Evolutionary conservation across 1,140 invertebrate species (phyloP).

Genomic region (Galleria mellonella): DNA sequence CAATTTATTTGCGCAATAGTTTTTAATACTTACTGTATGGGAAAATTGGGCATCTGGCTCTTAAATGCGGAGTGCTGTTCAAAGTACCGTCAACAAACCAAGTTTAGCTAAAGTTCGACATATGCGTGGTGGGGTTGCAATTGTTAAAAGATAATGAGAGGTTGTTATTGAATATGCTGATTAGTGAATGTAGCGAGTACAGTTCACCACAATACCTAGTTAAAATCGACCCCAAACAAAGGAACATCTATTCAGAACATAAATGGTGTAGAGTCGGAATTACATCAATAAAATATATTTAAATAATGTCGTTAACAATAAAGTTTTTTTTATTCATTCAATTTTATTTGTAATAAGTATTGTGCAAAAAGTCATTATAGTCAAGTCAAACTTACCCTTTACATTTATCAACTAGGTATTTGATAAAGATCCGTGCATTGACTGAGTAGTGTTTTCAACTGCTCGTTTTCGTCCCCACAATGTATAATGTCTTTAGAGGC

Average conservation of each 20-base stretch:
- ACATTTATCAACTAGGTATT: no score
- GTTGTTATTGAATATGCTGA: conserved; percentile 63
- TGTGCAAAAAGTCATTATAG: no score
- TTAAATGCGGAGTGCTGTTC: conserved; percentile 6
- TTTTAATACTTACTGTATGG: conserved; percentile 1
- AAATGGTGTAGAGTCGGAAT: conserved; percentile 9
- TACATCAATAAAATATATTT: conserved; percentile 3
- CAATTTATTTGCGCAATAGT: not conserved
- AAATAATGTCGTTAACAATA: no score
- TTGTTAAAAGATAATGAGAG: conserved; percentile 56
- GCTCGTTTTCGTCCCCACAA: no score
- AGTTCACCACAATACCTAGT: conserved; percentile 38
- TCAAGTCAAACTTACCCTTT: no score
- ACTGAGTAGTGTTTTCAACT: no score
- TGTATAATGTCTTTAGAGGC: no score
- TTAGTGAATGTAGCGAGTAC: conserved; percentile 21
- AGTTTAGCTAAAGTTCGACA: conserved; percentile 32
- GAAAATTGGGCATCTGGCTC: conserved; percentile 12
- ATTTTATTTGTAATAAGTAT: conserved; percentile 2
- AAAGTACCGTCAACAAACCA: conserved; percentile 2
- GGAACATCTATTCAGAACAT: conserved; percentile 3
- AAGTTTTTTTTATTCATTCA: no score
- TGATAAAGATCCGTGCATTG: no score
- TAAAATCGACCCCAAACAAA: conserved; percentile 36
- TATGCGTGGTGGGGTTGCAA: conserved; percentile 41